Conservation (phyloP, 1,140 invertebrate species). For the Sesamia nonagrioides region DNA sequence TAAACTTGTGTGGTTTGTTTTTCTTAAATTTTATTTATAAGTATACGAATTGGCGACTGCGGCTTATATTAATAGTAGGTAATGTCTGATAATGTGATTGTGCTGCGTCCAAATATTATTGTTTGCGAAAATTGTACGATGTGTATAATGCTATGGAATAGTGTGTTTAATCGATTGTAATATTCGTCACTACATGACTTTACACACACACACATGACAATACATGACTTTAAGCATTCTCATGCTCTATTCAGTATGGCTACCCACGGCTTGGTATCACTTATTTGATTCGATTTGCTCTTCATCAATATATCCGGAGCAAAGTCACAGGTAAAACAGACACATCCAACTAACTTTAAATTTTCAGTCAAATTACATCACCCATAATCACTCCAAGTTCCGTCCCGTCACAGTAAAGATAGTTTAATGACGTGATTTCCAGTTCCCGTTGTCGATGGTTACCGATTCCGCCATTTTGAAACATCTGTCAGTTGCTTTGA, state of each 20-base stretch:
- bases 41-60: slow-evolving; percentile 43
- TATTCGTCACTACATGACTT: too few relatives aligned
- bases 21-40: slow-evolving; percentile 43
- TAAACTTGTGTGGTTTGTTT: slow-evolving; percentile 44
- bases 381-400: slow-evolving; percentile 32
- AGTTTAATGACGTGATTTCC: slow-evolving; percentile 44
- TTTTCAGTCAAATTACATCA: slow-evolving; percentile 21
- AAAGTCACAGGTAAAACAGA: neutral
- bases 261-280: too few relatives aligned
- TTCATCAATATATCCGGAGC: neutral
- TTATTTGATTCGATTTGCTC: too few relatives aligned
- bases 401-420: slow-evolving; percentile 38
- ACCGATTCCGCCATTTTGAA: slow-evolving; percentile 40
- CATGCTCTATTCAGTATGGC: too few relatives aligned
- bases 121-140: neutral
- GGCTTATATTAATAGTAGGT: slow-evolving; percentile 48
- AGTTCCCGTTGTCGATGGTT: slow-evolving; percentile 40
- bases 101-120: slow-evolving; percentile 54
- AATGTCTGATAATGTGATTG: neutral
- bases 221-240: too few relatives aligned
- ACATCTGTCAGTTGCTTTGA: slow-evolving; percentile 37
- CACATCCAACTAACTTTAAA: neutral
- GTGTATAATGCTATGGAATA: neutral
- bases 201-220: too few relatives aligned
- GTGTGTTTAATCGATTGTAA: neutral